Evolutionary conservation across 1,140 invertebrate species (phyloP).

Genomic region (Chymomyza costata): DNA sequence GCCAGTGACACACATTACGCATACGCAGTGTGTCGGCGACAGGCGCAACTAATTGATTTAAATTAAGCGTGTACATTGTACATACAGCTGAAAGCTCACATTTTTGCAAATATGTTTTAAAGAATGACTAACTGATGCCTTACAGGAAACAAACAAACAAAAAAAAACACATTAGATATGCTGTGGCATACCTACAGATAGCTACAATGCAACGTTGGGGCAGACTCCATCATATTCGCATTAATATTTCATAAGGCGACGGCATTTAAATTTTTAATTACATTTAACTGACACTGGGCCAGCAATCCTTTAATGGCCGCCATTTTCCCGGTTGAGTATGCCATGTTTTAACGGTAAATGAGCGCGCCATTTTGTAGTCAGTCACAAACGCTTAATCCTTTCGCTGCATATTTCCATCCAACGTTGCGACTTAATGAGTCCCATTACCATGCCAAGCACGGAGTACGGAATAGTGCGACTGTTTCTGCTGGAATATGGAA

Average conservation of each 20-base stretch:
- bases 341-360: too few relatives aligned
- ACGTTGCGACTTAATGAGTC: constrained; percentile 53
- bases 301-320: constrained; percentile 52
- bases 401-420: constrained; percentile 61
- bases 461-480: constrained; percentile 7
- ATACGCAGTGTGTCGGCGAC: neutral
- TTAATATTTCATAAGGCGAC: constrained; percentile 56
- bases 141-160: too few relatives aligned
- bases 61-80: constrained; percentile 8
- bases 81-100: neutral
- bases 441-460: constrained; percentile 51
- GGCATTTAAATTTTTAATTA: constrained; percentile 65
- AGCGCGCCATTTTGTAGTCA: constrained; percentile 43
- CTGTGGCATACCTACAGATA: constrained; percentile 13
- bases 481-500: constrained; percentile 27
- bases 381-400: constrained; percentile 52
- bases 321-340: too few relatives aligned
- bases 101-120: too few relatives aligned
- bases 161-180: too few relatives aligned
- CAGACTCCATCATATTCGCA: constrained; percentile 43
- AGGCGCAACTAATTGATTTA: constrained; percentile 46
- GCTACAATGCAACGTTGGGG: constrained; percentile 17
- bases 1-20: neutral
- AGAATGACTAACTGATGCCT: too few relatives aligned
- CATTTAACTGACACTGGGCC: constrained; percentile 21